Evolutionary conservation across 1,140 invertebrate species (phyloP).

Genomic region (Drosophila miranda): DNA sequence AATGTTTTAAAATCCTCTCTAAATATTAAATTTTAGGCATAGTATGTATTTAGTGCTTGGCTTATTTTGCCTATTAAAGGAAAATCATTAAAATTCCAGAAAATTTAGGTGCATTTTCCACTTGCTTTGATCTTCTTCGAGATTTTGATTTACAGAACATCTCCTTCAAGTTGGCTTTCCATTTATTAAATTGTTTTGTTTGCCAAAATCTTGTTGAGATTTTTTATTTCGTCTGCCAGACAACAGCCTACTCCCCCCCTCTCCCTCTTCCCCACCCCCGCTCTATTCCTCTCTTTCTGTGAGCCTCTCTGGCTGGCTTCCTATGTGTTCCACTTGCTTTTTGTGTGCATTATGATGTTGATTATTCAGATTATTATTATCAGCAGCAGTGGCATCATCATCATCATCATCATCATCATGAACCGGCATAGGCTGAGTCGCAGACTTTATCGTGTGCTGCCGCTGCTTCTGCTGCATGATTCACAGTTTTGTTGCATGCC

Average conservation of each 20-base stretch:
- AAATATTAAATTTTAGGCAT: too few relatives aligned
- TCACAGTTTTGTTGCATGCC: conserved; percentile 63
- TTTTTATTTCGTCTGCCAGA: conserved; percentile 51
- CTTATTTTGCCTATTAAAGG: too few relatives aligned
- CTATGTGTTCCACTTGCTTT: too few relatives aligned
- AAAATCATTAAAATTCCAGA: not conserved
- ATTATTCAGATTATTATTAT: conserved; percentile 73
- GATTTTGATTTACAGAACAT: conserved; percentile 6
- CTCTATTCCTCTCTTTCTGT: not conserved
- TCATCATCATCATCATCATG: too few relatives aligned
- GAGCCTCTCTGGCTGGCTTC: too few relatives aligned
- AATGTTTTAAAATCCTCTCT: too few relatives aligned
- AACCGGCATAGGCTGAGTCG: conserved; percentile 16
- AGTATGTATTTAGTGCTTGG: too few relatives aligned
- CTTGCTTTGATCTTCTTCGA: not conserved
- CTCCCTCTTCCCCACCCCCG: not conserved
- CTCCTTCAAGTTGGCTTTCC: conserved; percentile 11
- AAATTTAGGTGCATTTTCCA: conserved; percentile 5
- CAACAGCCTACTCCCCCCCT: conserved; percentile 1
- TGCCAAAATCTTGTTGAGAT: conserved; percentile 55
- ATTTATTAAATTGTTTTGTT: conserved; percentile 72
- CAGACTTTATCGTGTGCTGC: conserved; percentile 22
- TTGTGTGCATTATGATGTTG: conserved; percentile 72
- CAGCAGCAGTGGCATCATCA: conserved; percentile 24
- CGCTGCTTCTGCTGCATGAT: conserved; percentile 34